Percentiles rank a stretch among this genome's conserved stretches.
phyloP scores from a whole-genome alignment of 1,140 invertebrate species.

The Trialeurodes vaporariorum region DNA sequence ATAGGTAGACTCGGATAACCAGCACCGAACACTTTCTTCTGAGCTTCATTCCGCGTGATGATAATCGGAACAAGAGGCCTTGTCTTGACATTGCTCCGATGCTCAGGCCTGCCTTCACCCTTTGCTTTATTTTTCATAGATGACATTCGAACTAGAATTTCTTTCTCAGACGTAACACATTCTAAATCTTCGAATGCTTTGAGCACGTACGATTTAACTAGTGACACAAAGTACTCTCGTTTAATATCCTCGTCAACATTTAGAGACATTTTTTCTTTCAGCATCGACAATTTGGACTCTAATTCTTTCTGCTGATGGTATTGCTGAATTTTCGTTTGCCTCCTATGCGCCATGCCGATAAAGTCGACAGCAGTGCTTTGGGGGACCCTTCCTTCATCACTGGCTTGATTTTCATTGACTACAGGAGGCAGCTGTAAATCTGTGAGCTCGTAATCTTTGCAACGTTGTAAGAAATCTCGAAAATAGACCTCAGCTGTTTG shows the following conservation, averaged over 20 bases:
- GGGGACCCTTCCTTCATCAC: constrained; percentile 19
- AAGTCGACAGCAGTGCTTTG: constrained; percentile 19
- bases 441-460: constrained; percentile 62
- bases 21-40: constrained; percentile 86
- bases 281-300: constrained; percentile 48
- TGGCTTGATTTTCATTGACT: constrained; percentile 19
- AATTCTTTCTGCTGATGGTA: constrained; percentile 70
- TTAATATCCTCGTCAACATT: constrained; percentile 67
- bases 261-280: constrained; percentile 44
- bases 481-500: constrained; percentile 70
- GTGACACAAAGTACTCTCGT: constrained; percentile 67
- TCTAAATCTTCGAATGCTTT: constrained; percentile 66
- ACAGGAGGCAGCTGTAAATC: constrained; percentile 42
- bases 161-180: constrained; percentile 55
- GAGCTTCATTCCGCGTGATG: constrained; percentile 74
- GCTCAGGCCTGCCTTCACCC: constrained; percentile 20
- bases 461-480: constrained; percentile 66
- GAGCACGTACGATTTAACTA: constrained; percentile 61
- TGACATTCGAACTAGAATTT: constrained; percentile 53
- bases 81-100: constrained; percentile 19
- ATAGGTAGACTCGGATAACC: constrained; percentile 91
- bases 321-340: constrained; percentile 63
- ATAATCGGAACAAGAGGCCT: constrained; percentile 75
- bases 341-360: constrained; percentile 29
- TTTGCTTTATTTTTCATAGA: constrained; percentile 37